A percentile compares a stretch with the other conserved stretches of the same genome.
These are phyloP conservation scores for Arion vulgaris DNA, from an alignment of 1,140 invertebrate genomes.

Conservation along the genomic window DNA sequence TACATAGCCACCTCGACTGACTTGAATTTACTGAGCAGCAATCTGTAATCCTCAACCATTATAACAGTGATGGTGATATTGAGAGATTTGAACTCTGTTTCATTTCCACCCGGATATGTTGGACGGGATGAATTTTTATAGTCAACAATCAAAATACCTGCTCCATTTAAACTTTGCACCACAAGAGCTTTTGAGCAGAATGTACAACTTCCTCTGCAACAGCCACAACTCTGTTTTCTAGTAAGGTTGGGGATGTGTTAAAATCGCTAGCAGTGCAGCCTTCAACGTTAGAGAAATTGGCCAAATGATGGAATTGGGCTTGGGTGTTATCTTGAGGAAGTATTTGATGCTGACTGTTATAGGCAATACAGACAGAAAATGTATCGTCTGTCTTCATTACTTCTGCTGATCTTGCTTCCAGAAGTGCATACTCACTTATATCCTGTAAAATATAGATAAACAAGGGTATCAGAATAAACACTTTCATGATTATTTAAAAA, in stretches of 20 bases:
- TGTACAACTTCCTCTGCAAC: slow-evolving; percentile 60
- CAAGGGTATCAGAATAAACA: too few species aligned
- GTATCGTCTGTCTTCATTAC: neutral
- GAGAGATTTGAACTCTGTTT: slow-evolving; percentile 51
- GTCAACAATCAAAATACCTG: slow-evolving; percentile 1
- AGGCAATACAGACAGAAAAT: neutral
- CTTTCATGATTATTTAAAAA: too few species aligned
- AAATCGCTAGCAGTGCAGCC: slow-evolving; percentile 3
- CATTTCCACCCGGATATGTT: slow-evolving; percentile 38
- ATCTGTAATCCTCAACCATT: slow-evolving; percentile 39
- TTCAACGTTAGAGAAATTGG: neutral
- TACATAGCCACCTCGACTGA: slow-evolving; percentile 4
- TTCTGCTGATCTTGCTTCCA: neutral
- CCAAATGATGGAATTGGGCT: neutral
- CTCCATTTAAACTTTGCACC: neutral
- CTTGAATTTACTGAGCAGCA: neutral
- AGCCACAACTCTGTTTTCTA: slow-evolving; percentile 38
- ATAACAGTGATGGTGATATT: slow-evolving; percentile 61
- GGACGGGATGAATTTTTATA: slow-evolving; percentile 17
- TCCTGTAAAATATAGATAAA: neutral
- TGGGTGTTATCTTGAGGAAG: neutral
- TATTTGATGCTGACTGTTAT: slow-evolving; percentile 1
- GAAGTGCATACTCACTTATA: neutral
- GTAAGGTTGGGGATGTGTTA: neutral
- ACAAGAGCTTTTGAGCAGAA: slow-evolving; percentile 20